Conservation (phyloP, 2,888 invertebrate genomes). For the Diarsia brunnea region DNA sequence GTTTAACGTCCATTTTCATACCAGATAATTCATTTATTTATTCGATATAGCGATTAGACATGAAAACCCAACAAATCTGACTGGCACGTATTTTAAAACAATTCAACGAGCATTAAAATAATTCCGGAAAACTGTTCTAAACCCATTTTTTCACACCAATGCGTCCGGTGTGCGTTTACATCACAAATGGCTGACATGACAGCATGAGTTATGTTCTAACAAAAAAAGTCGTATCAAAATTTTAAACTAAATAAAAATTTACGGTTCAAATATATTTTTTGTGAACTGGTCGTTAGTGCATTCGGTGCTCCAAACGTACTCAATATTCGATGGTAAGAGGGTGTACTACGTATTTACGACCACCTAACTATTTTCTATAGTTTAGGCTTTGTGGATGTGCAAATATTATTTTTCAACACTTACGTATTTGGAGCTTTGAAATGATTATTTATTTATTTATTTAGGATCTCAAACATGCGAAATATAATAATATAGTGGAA, state of each 20-base stretch:
- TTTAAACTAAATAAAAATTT: slow-evolving; percentile 58
- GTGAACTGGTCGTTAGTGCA: slow-evolving; percentile 72
- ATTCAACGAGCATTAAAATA: slow-evolving; percentile 16
- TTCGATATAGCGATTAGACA: background rate
- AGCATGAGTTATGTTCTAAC: slow-evolving; percentile 31
- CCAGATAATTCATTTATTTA: background rate
- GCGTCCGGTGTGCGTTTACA: background rate
- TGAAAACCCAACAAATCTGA: background rate
- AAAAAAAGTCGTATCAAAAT: slow-evolving; percentile 32
- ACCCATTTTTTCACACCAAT: slow-evolving; percentile 10
- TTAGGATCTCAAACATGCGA: too few species aligned
- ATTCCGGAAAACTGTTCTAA: slow-evolving; percentile 6
- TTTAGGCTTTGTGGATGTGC: background rate
- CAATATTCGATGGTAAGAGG: slow-evolving; percentile 60
- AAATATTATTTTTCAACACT: background rate
- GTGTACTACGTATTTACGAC: slow-evolving; percentile 45
- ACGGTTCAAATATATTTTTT: slow-evolving; percentile 71
- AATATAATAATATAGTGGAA: too few species aligned
- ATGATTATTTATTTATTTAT: too few species aligned
- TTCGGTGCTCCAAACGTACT: slow-evolving; percentile 71
- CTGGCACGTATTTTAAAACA: slow-evolving; percentile 6
- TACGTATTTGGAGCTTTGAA: background rate
- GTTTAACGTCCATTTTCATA: background rate
- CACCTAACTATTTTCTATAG: slow-evolving; percentile 13
- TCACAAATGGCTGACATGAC: slow-evolving; percentile 30